These are phyloP conservation scores for Marasmarcha lunaedactyla DNA, from an alignment of 2,888 invertebrate species.

Conservation along the genomic window DNA sequence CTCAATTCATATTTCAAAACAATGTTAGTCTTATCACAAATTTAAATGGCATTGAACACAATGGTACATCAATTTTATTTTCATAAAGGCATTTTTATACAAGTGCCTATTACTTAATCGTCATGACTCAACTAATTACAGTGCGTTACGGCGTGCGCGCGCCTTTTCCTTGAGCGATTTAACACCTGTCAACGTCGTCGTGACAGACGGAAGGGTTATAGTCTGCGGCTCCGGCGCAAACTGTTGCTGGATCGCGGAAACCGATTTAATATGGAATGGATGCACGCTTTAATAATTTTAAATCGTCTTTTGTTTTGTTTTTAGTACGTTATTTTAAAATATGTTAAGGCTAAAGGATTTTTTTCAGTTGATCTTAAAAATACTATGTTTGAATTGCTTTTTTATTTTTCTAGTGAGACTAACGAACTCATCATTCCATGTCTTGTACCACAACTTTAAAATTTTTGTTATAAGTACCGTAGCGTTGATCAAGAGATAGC, in stretches of 20 bases:
- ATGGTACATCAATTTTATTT: background rate
- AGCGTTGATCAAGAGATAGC: slow-evolving; percentile 31
- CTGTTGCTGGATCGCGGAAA: slow-evolving; percentile 4
- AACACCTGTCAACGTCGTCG: slow-evolving; percentile 55
- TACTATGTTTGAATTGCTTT: too few species aligned
- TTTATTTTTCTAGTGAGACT: too few species aligned
- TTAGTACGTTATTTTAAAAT: too few species aligned
- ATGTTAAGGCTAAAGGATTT: too few species aligned
- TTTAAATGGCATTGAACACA: background rate
- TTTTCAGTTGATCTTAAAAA: too few species aligned
- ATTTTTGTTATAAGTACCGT: slow-evolving; percentile 16
- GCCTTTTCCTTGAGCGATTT: slow-evolving; percentile 39
- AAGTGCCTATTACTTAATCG: slow-evolving; percentile 36
- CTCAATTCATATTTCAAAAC: too few species aligned
- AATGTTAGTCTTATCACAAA: background rate
- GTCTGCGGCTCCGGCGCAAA: slow-evolving; percentile 19
- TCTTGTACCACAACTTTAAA: slow-evolving; percentile 11
- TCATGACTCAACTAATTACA: slow-evolving; percentile 49
- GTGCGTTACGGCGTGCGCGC: slow-evolving; percentile 17
- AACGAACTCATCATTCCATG: too few species aligned
- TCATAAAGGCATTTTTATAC: slow-evolving; percentile 1
- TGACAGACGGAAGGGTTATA: slow-evolving; percentile 33
- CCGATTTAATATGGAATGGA: background rate
- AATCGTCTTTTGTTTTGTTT: too few species aligned
- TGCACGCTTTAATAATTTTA: too few species aligned